Evolutionary conservation across 2,113 vertebrate species (phyloP).

Genomic region (Barnardius zonarius): DNA sequence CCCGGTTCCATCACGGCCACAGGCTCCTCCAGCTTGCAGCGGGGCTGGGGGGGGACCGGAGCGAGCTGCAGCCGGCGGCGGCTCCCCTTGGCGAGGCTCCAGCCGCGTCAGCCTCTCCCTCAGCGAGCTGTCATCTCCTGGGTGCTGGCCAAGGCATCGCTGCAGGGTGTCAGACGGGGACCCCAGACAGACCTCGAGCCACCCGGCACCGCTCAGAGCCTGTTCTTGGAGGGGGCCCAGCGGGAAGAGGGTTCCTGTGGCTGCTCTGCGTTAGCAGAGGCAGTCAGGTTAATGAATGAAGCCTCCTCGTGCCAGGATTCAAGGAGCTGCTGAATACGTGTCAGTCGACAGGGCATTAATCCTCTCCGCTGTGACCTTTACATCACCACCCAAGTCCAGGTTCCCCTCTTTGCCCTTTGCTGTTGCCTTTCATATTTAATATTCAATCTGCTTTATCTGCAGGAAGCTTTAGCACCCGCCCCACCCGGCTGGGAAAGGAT

Average conservation of each 20-base stretch:
- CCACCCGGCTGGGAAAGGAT: not conserved
- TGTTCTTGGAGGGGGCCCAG: not conserved
- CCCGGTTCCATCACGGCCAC: accelerated
- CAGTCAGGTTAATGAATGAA: not conserved
- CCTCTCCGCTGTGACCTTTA: not conserved
- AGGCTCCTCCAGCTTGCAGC: not conserved
- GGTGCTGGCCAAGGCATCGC: not conserved
- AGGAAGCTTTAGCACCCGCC: not conserved
- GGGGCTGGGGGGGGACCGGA: not conserved
- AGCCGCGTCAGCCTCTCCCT: not conserved
- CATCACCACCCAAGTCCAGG: not conserved
- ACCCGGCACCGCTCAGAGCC: not conserved
- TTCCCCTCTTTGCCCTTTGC: not conserved
- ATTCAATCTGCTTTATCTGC: not conserved
- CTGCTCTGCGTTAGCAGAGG: not conserved
- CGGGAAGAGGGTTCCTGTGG: not conserved
- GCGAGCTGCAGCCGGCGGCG: accelerated
- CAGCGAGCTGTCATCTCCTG: not conserved
- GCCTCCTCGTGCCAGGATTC: not conserved
- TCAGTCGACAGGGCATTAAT: not conserved
- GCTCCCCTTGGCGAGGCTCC: not conserved
- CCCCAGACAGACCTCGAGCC: accelerated
- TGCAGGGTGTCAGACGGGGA: not conserved
- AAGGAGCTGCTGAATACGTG: not conserved
- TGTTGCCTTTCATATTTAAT: not conserved